Percentiles rank a stretch among this genome's conserved stretches.
Evolutionary conservation across 2,797 vertebrate genomes (phyloP).

Genomic region (Onychomys arenicola): DNA sequence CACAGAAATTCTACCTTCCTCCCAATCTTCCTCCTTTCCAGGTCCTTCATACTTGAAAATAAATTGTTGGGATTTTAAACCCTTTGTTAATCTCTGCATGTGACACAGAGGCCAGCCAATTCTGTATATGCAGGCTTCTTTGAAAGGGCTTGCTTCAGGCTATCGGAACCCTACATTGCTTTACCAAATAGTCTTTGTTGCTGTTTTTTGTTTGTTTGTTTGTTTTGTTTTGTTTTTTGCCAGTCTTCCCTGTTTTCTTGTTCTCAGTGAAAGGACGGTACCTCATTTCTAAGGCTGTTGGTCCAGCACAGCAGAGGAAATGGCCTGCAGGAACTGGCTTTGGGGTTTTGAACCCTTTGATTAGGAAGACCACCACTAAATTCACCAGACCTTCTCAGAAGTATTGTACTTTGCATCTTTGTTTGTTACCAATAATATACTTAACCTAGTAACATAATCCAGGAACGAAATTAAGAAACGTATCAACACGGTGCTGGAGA

Average conservation of each 20-base stretch:
- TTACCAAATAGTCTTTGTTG: neutral
- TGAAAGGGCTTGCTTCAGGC: slow-evolving; percentile 8
- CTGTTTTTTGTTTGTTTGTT: neutral
- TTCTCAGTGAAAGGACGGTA: neutral
- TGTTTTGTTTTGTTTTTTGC: neutral
- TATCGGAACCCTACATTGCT: neutral
- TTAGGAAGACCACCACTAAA: neutral
- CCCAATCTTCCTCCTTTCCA: neutral
- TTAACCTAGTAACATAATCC: neutral
- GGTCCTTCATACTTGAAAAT: neutral
- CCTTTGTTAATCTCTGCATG: neutral
- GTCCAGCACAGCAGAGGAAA: neutral
- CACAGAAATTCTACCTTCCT: neutral
- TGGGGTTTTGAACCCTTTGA: neutral
- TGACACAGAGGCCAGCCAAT: neutral
- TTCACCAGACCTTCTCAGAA: neutral
- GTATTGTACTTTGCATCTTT: neutral
- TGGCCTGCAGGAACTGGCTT: neutral
- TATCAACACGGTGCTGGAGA: neutral
- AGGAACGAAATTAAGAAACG: neutral
- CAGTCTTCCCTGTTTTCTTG: neutral
- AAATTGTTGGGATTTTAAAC: neutral
- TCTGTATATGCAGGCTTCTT: neutral
- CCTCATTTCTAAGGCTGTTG: neutral
- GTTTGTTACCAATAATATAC: neutral